Base-by-base conservation (phyloP, 2,888 invertebrate species). In the Lottia gigantea region DNA sequence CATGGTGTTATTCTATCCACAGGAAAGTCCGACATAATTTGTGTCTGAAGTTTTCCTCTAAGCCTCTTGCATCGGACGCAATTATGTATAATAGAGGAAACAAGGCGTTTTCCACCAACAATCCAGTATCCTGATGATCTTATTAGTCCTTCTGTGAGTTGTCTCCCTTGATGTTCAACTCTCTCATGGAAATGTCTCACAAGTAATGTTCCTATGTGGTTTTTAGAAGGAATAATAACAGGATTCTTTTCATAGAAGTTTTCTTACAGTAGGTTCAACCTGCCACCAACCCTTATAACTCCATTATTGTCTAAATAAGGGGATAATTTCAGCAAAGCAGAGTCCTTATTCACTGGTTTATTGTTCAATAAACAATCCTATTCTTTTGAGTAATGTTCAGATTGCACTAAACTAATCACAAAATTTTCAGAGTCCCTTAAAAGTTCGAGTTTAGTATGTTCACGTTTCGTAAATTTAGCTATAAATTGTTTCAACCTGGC, bases 11-110 rank as follows among this genome's bases (percentile, higher is more conserved):
- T 14, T 31, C 76, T 26, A 49, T 74, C 74, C 11, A 8, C 46
- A 0, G 77, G 78, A 7, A 77, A 64, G 12, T 72, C 72, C 0
- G 75, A 72, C 77, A 78, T 77, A n/a, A 67, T 66, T 55, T 77
- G 78, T 23, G 12, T n/a, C 4, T 40, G 19, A 25, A 65, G 25
- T 14, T 61, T 64, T 15, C 74, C 71, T 63, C 75, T 45, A n/a
- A 77, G 68, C 31, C 64, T 74, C 7, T 71, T 26, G 46, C 71
- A 76, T n/a, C 26, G 65, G 7, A 73, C 62, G 55, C 74, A 76
- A 1, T 67, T 14, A 19, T 69, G 72, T 14, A 77, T 71, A 23
- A 73, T 26, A 8, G 66, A 67, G 6, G 62, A 62, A n/a, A 77
- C 45, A 7, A 68, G 19, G 1, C 77, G 55, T 40, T 74, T 76